Evolutionary conservation across 2,113 vertebrate species (phyloP).

Genomic region (Otocyon megalotis): DNA sequence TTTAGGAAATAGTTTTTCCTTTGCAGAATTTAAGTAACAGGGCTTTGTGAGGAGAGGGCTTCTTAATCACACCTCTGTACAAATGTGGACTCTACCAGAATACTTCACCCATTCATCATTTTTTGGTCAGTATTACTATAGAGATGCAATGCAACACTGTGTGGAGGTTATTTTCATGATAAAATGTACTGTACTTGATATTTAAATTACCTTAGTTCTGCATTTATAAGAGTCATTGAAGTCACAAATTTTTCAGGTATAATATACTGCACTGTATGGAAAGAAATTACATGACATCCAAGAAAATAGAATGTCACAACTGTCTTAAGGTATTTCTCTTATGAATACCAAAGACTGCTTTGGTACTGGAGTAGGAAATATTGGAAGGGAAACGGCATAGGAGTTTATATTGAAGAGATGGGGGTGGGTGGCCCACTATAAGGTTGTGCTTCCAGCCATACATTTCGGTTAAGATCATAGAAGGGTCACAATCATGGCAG

Average conservation of each 20-base stretch:
- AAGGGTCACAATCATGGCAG: background rate
- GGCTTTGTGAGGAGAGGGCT: background rate
- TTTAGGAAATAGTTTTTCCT: constrained; percentile 38
- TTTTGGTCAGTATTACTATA: background rate
- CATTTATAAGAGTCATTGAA: background rate
- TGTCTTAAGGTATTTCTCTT: background rate
- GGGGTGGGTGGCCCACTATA: background rate
- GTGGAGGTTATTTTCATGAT: constrained; percentile 34
- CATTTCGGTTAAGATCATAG: background rate
- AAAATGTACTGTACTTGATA: constrained; percentile 24
- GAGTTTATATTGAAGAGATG: background rate
- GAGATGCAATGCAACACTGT: background rate
- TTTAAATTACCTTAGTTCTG: constrained; percentile 43
- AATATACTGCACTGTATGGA: background rate
- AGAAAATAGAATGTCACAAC: background rate
- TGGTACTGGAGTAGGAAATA: background rate
- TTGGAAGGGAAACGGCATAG: background rate
- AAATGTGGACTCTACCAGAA: background rate
- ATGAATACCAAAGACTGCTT: background rate
- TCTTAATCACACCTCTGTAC: constrained; percentile 10
- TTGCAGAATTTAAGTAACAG: constrained; percentile 33
- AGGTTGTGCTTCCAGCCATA: background rate
- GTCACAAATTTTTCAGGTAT: background rate
- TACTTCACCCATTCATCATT: constrained; percentile 2
- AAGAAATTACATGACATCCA: constrained; percentile 30